Evolutionary conservation across 2,797 vertebrate species (phyloP).

Genomic region (Leptatherina wallacei): DNA sequence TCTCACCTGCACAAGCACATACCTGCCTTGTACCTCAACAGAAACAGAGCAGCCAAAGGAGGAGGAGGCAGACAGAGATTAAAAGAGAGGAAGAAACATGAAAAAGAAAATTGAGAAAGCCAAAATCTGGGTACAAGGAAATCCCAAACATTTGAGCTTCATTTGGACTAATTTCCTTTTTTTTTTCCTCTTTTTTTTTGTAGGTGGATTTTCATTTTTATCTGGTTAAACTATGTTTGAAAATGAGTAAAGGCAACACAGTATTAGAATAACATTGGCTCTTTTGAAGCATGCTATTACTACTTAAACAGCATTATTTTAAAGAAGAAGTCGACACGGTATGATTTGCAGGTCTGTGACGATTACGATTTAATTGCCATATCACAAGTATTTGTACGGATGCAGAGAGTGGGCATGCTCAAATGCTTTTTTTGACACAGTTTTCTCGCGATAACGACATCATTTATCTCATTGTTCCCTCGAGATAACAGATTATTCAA

Average conservation of each 20-base stretch:
- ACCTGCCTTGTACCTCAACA: slow-evolving; percentile 68
- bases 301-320: slow-evolving; percentile 13
- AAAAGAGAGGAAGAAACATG: slow-evolving; percentile 11
- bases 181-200: not conserved
- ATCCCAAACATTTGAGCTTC: slow-evolving; percentile 34
- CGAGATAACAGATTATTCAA: too few species aligned
- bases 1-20: slow-evolving; percentile 69
- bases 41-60: not conserved
- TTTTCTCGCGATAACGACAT: too few species aligned
- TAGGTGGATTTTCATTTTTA: not conserved
- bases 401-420: too few species aligned
- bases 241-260: not conserved
- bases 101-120: slow-evolving; percentile 20
- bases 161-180: slow-evolving; percentile 3
- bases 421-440: too few species aligned
- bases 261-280: not conserved
- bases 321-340: not conserved
- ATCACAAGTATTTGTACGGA: not conserved
- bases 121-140: slow-evolving; percentile 24
- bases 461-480: too few species aligned
- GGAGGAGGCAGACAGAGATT: slow-evolving; percentile 16
- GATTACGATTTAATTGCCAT: not conserved
- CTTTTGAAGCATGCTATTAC: slow-evolving; percentile 21
- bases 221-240: slow-evolving; percentile 6
- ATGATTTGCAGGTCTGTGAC: not conserved